Evolutionary conservation across 2,888 invertebrate genomes (phyloP), one percentile per base, ranked within the genome.

Genomic region (Belgica antarctica): DNA sequence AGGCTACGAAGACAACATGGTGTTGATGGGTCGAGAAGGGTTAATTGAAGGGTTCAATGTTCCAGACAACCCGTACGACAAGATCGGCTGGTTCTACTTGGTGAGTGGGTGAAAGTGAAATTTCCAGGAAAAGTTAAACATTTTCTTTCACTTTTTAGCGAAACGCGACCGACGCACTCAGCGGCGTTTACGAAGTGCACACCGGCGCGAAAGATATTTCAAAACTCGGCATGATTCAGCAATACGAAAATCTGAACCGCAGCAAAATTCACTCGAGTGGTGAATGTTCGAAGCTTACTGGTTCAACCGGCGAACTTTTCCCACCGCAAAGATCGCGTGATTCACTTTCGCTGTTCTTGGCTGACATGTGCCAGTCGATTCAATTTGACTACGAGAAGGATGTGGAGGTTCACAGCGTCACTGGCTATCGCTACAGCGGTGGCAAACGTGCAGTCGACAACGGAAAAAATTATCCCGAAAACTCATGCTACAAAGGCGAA

Each of bases 241-340:
- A 81, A 3, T 94, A 93, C 93, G 90, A 94, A 76, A 82, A 86
- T 73, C 77, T 81, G 41, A 84, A 84, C 24, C 80, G 82, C 1
- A 84, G 87, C 0, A 77, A 82, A 73, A 77, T 82, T 75, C 83
- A 83, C 73, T 73, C 75, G 0, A n/a, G n/a, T n/a, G 77, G 82
- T 1, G 77, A 82, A 17, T 89, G 89, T 76, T 86, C 85, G 46
- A 75, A 77, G 75, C 81, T 92, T 0, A 80, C 82, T 71, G 91
- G 91, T 24, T 90, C 91, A 19, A 88, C 88, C 1, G 93, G 93
- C 0, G 92, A 93, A 81, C 87, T 92, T 76, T 88, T 89, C 77
- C 86, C 89, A 0, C 88, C 88, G 0, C 82, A 86, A 74, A 79
- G 87, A 72, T 82, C 81, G 0, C 85, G 85, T 72, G 81, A 84